Evolutionary conservation across 2,888 invertebrate species (phyloP).

Genomic region (Drosophila neotestacea): DNA sequence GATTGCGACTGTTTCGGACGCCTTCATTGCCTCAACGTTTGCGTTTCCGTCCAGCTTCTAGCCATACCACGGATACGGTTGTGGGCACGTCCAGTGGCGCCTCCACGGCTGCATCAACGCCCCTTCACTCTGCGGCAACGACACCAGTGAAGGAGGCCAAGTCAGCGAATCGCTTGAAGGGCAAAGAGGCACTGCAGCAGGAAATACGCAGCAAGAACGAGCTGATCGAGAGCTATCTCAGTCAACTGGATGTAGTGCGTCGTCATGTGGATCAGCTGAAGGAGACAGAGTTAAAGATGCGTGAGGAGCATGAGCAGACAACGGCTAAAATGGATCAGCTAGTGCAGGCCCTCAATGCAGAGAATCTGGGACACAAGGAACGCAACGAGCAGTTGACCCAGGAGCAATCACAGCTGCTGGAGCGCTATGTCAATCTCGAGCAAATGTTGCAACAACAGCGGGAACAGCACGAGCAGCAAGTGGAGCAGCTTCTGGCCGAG

Average conservation of each 20-base stretch:
- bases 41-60: conserved; percentile 77
- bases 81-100: conserved; percentile 43
- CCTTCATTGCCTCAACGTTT: conserved; percentile 85
- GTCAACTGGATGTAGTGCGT: conserved; percentile 86
- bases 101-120: conserved; percentile 80
- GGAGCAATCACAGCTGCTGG: conserved; percentile 67
- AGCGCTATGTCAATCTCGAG: conserved; percentile 66
- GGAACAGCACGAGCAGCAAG: conserved; percentile 73
- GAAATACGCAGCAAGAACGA: conserved; percentile 87
- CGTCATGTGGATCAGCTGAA: conserved; percentile 85
- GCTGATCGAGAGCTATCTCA: conserved; percentile 86
- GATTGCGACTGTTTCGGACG: conserved; percentile 83
- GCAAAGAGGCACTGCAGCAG: conserved; percentile 86
- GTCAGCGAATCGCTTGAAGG: conserved; percentile 85
- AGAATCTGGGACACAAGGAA: conserved; percentile 76
- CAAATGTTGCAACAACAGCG: conserved; percentile 68
- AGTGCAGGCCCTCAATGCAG: conserved; percentile 74
- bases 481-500: conserved; percentile 68
- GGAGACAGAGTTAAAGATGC: conserved; percentile 78
- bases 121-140: conserved; percentile 78
- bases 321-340: conserved; percentile 77
- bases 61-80: conserved; percentile 38
- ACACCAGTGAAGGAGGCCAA: conserved; percentile 84
- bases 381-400: conserved; percentile 70
- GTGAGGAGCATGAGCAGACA: conserved; percentile 75